phyloP scores from a whole-genome alignment of 2,113 vertebrate genomes.

The Apaloderma vittatum region DNA sequence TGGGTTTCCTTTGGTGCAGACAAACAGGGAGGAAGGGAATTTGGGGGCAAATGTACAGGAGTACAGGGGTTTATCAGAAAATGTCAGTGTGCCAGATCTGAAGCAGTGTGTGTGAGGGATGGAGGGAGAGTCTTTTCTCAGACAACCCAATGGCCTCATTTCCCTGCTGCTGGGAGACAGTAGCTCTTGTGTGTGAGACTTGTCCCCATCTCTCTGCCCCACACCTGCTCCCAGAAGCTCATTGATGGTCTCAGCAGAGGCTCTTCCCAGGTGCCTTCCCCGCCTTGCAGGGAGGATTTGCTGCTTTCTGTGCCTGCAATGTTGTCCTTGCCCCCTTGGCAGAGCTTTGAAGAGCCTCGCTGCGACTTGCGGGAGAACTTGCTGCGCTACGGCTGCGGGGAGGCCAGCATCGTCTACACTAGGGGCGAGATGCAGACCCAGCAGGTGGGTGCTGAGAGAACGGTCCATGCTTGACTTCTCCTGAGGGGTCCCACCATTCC shows the following conservation, averaged over 20 bases:
- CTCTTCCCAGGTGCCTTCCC: neutral
- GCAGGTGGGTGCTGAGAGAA: conserved; percentile 37
- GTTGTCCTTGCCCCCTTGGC: neutral
- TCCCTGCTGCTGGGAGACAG: neutral
- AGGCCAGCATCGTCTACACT: conserved; percentile 26
- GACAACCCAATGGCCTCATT: neutral
- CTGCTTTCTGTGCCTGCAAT: neutral
- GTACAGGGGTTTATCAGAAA: neutral
- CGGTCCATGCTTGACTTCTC: neutral
- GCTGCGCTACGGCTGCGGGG: conserved; percentile 19
- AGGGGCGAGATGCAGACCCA: neutral
- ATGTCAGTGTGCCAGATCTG: neutral
- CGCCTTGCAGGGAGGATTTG: neutral
- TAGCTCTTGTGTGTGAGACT: neutral
- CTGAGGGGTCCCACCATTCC: too few species aligned
- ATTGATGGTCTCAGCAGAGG: neutral
- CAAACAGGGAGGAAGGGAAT: neutral
- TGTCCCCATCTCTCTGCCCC: fast-evolving
- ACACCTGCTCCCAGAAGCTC: neutral
- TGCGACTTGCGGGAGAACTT: conserved; percentile 72
- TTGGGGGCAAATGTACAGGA: neutral
- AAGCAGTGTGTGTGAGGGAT: neutral
- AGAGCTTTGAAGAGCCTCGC: conserved; percentile 60
- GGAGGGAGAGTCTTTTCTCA: neutral
- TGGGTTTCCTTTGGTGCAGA: neutral